These are phyloP conservation scores for Gymnosoma rotundatum DNA, from an alignment of 2,888 invertebrate species.

Conservation along the genomic window DNA sequence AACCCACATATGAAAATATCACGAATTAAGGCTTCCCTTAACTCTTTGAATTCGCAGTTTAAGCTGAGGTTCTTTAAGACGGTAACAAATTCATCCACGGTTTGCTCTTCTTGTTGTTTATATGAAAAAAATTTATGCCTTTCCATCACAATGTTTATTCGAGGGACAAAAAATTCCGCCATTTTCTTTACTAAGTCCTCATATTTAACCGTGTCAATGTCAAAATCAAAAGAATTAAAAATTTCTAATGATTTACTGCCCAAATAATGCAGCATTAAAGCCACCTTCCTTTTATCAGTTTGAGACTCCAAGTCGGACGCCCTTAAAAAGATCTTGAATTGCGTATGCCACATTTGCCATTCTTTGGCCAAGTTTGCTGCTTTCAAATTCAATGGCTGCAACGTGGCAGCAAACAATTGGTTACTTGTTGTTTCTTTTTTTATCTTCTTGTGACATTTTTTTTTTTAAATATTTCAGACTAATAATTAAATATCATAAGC, in stretches of 20 bases:
- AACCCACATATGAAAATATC: slow-evolving; percentile 23
- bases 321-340: slow-evolving; percentile 25
- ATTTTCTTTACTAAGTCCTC: neutral
- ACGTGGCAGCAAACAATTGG: slow-evolving; percentile 1
- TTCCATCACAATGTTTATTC: neutral
- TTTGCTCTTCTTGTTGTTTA: neutral
- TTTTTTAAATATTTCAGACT: no score
- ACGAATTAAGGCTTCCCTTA: neutral
- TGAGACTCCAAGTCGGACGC: slow-evolving; percentile 14
- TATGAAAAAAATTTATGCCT: neutral
- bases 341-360: slow-evolving; percentile 21
- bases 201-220: slow-evolving; percentile 11
- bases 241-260: slow-evolving; percentile 1
- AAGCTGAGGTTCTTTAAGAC: neutral
- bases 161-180: neutral
- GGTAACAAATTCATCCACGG: neutral
- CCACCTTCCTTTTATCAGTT: slow-evolving; percentile 2
- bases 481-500: no score
- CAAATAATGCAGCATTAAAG: neutral
- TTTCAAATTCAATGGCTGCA: slow-evolving; percentile 19
- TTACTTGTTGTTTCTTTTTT: neutral
- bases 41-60: neutral
- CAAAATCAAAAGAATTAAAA: neutral
- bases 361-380: slow-evolving; percentile 11
- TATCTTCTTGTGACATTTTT: no score